A percentile compares a stretch with the other conserved stretches of the same genome.
Conservation (phyloP, 2,797 vertebrate species). For the Acanthurus tractus region DNA sequence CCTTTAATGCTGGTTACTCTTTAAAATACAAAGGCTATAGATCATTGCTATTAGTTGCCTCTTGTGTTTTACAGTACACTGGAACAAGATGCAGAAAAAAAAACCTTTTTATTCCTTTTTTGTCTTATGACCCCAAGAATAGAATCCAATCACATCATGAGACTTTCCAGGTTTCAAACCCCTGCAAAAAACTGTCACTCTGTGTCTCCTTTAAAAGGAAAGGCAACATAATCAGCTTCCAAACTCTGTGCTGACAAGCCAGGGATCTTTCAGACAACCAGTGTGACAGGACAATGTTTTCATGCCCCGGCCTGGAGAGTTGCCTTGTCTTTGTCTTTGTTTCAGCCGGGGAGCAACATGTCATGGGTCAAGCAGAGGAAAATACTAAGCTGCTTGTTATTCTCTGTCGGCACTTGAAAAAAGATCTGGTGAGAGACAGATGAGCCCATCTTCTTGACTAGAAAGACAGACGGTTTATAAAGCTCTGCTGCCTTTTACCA, state of each 20-base stretch:
- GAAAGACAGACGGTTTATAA: slow-evolving; percentile 63
- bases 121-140: too few relatives aligned
- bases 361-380: slow-evolving; percentile 77
- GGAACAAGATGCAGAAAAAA: too few relatives aligned
- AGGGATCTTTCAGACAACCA: slow-evolving; percentile 53
- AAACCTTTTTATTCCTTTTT: too few relatives aligned
- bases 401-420: slow-evolving; percentile 65
- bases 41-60: too few relatives aligned
- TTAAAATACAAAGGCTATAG: too few relatives aligned
- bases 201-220: slow-evolving; percentile 36
- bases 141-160: too few relatives aligned
- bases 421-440: slow-evolving; percentile 75
- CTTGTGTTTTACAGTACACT: too few relatives aligned
- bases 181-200: slow-evolving; percentile 38
- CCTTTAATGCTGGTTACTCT: too few relatives aligned
- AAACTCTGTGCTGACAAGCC: slow-evolving; percentile 67
- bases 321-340: slow-evolving; percentile 41
- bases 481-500: slow-evolving; percentile 35
- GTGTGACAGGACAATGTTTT: slow-evolving; percentile 67
- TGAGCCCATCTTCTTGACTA: slow-evolving; percentile 67
- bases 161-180: not conserved
- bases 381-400: slow-evolving; percentile 77
- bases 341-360: slow-evolving; percentile 52
- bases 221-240: slow-evolving; percentile 41
- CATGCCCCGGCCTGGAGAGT: slow-evolving; percentile 47